Evolutionary conservation across 2,797 vertebrate species (phyloP).

Genomic region (Aeoliscus strigatus): DNA sequence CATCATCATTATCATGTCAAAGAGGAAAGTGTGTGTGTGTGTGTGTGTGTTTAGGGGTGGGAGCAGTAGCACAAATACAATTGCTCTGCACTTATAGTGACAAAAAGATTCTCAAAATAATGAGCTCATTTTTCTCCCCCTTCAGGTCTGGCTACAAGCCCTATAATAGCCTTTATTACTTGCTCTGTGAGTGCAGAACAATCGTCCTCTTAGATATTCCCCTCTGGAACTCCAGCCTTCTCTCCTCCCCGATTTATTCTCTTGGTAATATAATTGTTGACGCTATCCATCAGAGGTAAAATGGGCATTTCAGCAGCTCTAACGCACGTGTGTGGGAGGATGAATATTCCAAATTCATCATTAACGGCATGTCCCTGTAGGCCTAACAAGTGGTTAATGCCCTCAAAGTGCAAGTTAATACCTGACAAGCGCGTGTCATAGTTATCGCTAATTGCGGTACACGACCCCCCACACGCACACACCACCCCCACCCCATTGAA

Average conservation of each 20-base stretch:
- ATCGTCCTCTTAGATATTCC: slow-evolving; percentile 38
- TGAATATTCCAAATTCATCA: slow-evolving; percentile 46
- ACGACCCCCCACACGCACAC: no score
- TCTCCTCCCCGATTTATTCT: slow-evolving; percentile 1
- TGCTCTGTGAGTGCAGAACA: slow-evolving; percentile 42
- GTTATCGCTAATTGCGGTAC: no score
- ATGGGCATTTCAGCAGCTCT: slow-evolving; percentile 8
- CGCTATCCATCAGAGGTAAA: slow-evolving; percentile 36
- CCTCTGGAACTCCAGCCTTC: slow-evolving; percentile 13
- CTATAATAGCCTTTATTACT: slow-evolving; percentile 47
- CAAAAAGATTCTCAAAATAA: slow-evolving; percentile 37
- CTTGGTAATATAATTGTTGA: slow-evolving; percentile 29
- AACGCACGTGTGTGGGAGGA: slow-evolving; percentile 40
- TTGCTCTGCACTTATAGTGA: slow-evolving; percentile 32
- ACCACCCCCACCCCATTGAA: slow-evolving; percentile 11
- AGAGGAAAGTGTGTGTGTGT: slow-evolving; percentile 33
- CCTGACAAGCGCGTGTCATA: slow-evolving; percentile 25
- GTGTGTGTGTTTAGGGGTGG: slow-evolving; percentile 25
- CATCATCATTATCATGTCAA: slow-evolving; percentile 39
- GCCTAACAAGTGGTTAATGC: slow-evolving; percentile 39
- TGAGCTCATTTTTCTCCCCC: slow-evolving; percentile 36
- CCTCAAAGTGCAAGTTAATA: slow-evolving; percentile 43
- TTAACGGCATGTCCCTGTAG: slow-evolving; percentile 36
- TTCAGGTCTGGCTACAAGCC: slow-evolving; percentile 37
- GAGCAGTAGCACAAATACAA: slow-evolving; percentile 40